These are phyloP conservation scores for Macrobrachium rosenbergii DNA, from an alignment of 1,140 invertebrate species.

Conservation along the genomic window DNA sequence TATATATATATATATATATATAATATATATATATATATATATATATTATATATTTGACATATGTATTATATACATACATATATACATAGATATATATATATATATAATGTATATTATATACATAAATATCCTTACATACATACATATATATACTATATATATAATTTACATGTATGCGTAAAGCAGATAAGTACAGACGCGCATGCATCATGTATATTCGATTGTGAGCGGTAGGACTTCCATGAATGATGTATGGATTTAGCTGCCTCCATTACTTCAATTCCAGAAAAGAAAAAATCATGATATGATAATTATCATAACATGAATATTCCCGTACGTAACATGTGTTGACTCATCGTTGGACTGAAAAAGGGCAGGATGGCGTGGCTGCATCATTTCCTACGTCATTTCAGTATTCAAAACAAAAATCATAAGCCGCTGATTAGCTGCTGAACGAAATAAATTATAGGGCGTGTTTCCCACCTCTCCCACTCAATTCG, in stretches of 20 bases:
- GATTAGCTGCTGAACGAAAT: no score
- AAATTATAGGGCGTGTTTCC: no score
- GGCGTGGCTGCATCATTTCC: no score
- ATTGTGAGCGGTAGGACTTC: neutral
- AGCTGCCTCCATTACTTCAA: neutral
- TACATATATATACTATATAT: neutral
- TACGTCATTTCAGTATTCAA: no score
- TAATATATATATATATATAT: neutral
- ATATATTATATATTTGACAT: neutral
- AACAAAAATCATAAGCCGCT: no score
- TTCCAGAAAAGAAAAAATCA: neutral
- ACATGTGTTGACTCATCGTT: no score
- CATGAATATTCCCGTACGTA: no score
- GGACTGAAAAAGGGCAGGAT: no score
- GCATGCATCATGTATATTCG: neutral
- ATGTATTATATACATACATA: neutral
- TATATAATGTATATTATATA: slow-evolving; percentile 3
- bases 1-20: neutral
- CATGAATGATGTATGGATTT: neutral
- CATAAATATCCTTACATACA: neutral
- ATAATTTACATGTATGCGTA: neutral
- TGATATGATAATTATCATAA: no score
- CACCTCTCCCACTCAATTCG: no score
- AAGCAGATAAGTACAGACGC: neutral
- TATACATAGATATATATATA: neutral